These are phyloP conservation scores for Agelastica alni DNA, from an alignment of 2,888 invertebrate genomes.

Conservation along the genomic window DNA sequence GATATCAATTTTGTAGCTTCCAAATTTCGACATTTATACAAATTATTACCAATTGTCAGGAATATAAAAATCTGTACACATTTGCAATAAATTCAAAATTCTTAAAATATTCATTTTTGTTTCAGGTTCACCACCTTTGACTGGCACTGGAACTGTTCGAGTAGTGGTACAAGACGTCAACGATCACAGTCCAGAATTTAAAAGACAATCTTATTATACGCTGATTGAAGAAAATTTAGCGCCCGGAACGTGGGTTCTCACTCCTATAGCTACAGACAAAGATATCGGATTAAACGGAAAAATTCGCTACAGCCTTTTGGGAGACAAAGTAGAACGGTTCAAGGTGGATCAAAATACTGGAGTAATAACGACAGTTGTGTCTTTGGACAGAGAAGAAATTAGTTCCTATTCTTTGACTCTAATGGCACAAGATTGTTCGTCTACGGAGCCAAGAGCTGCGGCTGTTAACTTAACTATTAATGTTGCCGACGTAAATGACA, in stretches of 20 bases:
- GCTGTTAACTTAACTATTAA: conserved; percentile 81
- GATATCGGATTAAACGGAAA: conserved; percentile 85
- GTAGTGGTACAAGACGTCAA: conserved; percentile 93
- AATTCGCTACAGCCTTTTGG: conserved; percentile 82
- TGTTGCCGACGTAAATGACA: conserved; percentile 84
- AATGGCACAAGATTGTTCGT: conserved; percentile 87
- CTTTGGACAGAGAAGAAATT: conserved; percentile 80
- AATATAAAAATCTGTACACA: neutral
- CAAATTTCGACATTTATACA: too few species aligned
- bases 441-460: conserved; percentile 81
- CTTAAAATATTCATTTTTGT: conserved; percentile 35
- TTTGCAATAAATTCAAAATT: neutral
- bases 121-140: conserved; percentile 87
- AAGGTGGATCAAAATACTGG: conserved; percentile 79
- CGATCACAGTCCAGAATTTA: conserved; percentile 90
- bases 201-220: conserved; percentile 77
- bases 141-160: conserved; percentile 88
- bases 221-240: conserved; percentile 82
- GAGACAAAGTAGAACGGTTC: conserved; percentile 81
- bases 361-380: conserved; percentile 71
- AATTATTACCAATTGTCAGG: too few species aligned
- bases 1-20: too few species aligned
- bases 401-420: conserved; percentile 78
- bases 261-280: conserved; percentile 78
- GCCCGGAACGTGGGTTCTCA: conserved; percentile 75